Evolutionary conservation across 2,888 invertebrate genomes (phyloP).

Genomic region (Harmothoe impar): DNA sequence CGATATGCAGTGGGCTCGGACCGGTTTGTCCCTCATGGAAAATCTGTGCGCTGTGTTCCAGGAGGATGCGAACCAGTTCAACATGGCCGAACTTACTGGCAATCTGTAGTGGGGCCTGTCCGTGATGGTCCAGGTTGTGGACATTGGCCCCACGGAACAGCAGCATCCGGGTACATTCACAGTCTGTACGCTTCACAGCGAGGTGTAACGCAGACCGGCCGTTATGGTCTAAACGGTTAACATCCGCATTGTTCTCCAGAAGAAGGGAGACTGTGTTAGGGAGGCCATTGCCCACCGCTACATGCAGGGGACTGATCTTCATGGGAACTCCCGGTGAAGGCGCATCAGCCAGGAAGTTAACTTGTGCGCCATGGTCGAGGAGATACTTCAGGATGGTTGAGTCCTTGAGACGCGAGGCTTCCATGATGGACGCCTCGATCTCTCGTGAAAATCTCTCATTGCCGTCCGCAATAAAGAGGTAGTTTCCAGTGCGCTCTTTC

Average conservation of each 20-base stretch:
- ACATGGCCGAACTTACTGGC: conserved; percentile 69
- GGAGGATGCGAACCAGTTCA: conserved; percentile 68
- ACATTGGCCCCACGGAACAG: conserved; percentile 66
- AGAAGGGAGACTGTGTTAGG: conserved; percentile 63
- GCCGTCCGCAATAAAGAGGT: background rate
- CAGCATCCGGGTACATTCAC: conserved; percentile 64
- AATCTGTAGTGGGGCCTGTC: conserved; percentile 65
- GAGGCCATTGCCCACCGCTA: conserved; percentile 63
- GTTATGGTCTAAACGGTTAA: conserved; percentile 64
- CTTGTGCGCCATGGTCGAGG: conserved; percentile 62
- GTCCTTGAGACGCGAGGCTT: conserved; percentile 65
- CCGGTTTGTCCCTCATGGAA: conserved; percentile 67
- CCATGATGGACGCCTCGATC: conserved; percentile 42
- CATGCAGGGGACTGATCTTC: conserved; percentile 64
- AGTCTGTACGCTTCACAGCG: conserved; percentile 64
- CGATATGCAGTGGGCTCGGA: conserved; percentile 68
- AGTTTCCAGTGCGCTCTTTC: background rate
- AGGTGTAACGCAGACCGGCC: conserved; percentile 66
- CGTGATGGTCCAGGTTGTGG: conserved; percentile 55
- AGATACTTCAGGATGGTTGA: conserved; percentile 63
- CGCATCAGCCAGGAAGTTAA: conserved; percentile 21
- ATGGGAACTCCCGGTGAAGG: background rate
- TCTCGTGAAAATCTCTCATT: background rate
- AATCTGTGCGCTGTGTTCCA: conserved; percentile 67
- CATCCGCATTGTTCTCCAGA: conserved; percentile 67